Percentiles rank a stretch among this genome's conserved stretches.
Evolutionary conservation across 2,113 vertebrate species (phyloP).

Genomic region (Toxostoma redivivum): DNA sequence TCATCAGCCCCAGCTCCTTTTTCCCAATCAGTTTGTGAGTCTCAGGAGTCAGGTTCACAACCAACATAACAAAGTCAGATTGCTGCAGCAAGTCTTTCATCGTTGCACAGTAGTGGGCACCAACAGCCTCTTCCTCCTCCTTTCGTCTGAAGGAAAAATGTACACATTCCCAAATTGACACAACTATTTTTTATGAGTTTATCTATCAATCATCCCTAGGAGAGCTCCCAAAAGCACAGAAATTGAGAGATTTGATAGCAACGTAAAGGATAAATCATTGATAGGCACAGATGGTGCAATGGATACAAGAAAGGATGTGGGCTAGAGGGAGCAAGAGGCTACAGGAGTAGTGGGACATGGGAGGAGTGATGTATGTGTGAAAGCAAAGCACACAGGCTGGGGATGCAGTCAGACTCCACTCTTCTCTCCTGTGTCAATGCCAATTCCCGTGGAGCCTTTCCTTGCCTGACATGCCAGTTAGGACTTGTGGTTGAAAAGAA

Average conservation of each 20-base stretch:
- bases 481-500: neutral
- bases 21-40: slow-evolving; percentile 72
- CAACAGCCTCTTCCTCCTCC: slow-evolving; percentile 75
- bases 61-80: slow-evolving; percentile 80
- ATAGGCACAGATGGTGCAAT: neutral
- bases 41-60: slow-evolving; percentile 68
- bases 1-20: slow-evolving; percentile 77
- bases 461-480: neutral
- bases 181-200: neutral
- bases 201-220: neutral
- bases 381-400: neutral
- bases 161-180: fast-evolving
- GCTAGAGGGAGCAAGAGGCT: neutral
- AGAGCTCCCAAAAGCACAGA: neutral
- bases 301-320: neutral
- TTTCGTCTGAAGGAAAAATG: slow-evolving; percentile 50
- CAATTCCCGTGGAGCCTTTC: neutral
- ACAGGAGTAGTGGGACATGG: neutral
- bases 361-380: neutral
- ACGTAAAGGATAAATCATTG: neutral
- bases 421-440: neutral
- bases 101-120: slow-evolving; percentile 72
- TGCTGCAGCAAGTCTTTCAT: slow-evolving; percentile 73
- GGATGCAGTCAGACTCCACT: neutral
- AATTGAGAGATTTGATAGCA: neutral